Evolutionary conservation across 1,140 invertebrate species (phyloP).

Genomic region (Apis cerana): DNA sequence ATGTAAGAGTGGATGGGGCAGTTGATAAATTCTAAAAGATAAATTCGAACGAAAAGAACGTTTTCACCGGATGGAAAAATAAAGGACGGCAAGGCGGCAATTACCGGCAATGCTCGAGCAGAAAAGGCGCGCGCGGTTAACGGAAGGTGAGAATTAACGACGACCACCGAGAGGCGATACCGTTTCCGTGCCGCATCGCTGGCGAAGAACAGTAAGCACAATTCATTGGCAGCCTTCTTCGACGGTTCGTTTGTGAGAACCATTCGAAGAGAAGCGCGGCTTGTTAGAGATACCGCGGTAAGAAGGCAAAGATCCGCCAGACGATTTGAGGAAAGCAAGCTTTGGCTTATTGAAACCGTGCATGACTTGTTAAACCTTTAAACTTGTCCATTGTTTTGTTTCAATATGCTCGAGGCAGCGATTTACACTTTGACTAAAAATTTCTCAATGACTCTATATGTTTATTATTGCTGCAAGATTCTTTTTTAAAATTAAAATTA

Average conservation of each 20-base stretch:
- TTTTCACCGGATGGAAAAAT: neutral
- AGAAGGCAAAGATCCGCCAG: neutral
- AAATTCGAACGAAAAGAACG: neutral
- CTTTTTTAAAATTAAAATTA: too few species aligned
- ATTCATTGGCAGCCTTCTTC: slow-evolving; percentile 50
- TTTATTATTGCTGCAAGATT: too few species aligned
- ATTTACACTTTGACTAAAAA: neutral
- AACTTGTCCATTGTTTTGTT: neutral
- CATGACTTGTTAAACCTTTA: neutral
- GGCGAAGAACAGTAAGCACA: slow-evolving; percentile 60
- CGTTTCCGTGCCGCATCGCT: slow-evolving; percentile 64
- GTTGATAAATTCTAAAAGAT: neutral
- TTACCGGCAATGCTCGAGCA: slow-evolving; percentile 54
- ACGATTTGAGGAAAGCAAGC: neutral
- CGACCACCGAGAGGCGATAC: slow-evolving; percentile 61
- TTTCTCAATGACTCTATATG: too few species aligned
- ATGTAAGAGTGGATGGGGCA: neutral
- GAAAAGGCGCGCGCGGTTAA: slow-evolving; percentile 55
- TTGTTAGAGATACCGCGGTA: slow-evolving; percentile 20
- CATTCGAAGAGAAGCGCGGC: neutral
- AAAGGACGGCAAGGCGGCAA: slow-evolving; percentile 31
- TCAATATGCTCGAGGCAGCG: too few species aligned
- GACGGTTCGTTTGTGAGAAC: slow-evolving; percentile 50
- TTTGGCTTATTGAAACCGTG: neutral
- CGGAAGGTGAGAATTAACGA: slow-evolving; percentile 68